Evolutionary conservation across 2,888 invertebrate species (phyloP).

Genomic region (Blastobasis adustella): DNA sequence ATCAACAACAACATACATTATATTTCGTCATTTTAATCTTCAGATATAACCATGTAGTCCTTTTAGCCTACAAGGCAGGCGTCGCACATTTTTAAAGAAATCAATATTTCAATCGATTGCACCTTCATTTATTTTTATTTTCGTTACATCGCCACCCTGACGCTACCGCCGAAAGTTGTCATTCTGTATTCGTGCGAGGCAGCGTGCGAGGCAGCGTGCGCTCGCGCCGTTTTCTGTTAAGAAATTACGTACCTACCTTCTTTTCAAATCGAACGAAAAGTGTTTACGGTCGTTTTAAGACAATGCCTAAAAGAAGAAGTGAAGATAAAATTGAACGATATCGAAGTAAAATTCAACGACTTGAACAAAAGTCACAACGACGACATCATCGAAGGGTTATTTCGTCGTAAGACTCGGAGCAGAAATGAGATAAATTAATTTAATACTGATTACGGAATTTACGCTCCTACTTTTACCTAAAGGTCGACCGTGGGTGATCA

Average conservation of each 20-base stretch:
- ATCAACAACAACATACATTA: not conserved
- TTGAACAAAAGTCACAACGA: not conserved
- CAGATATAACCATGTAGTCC: not conserved
- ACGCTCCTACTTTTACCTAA: not conserved
- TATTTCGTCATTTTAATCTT: not conserved
- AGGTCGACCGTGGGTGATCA: not conserved
- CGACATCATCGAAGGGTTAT: not conserved
- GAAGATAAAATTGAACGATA: not conserved
- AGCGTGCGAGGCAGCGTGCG: not conserved
- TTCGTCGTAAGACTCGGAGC: not conserved
- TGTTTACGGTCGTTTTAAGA: not conserved
- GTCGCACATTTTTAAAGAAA: not conserved
- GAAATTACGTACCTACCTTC: not conserved
- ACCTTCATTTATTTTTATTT: not conserved
- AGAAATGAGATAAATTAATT: not conserved
- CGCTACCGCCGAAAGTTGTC: not conserved
- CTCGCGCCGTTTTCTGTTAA: not conserved
- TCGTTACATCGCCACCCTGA: not conserved
- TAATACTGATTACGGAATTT: not conserved
- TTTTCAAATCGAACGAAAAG: not conserved
- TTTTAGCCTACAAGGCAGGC: not conserved
- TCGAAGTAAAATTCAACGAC: not conserved
- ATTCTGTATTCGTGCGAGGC: not conserved
- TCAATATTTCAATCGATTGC: not conserved
- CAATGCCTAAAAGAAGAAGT: not conserved